Evolutionary conservation across 2,888 invertebrate species (phyloP), one percentile per base, ranked within the genome.

Genomic region (Brachyptera putata): DNA sequence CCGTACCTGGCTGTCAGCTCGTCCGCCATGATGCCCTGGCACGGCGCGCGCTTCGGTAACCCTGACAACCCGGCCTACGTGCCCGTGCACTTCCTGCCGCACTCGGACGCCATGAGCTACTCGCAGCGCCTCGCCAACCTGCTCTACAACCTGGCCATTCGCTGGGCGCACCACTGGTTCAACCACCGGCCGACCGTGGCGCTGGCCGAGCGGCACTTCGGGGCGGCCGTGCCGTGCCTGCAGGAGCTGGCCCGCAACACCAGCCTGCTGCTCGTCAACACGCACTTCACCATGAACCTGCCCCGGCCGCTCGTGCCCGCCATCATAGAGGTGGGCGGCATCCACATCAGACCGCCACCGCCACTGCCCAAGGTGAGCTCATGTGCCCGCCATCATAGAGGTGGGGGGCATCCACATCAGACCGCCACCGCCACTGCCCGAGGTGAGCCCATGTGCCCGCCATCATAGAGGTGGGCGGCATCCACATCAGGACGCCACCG

Each of bases 41-140:
- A 80, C 56, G 80, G 79, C 58, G 74, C 75, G 37, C 75, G 83
- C n/a, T 72, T 84, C 50, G 82, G 80, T 0, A 77, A 80, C 36
- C 82, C 82, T 0, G 76, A 78, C 61, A 80, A 83, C 65, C 81
- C 83, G 0, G 78, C 84, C 0, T 82, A 79, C 64, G 76, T 83
- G 0, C 79, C 84, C 0, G 22, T 57, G n/a, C 57, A 55, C 24
- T 62, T 84, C 60, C 61, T 79, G 39, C 80, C 76, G 1, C 41
- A 56, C 22, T 37, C 60, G 14, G 61, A 59, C 26, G 26, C 30
- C n/a, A 64, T 62, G 64, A 48, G 55, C 13, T 64, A 60, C 37
- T 22, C 14, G 1, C 53, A 64, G 26, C 18, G 64, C 3, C 25
- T 61, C 3, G 26, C 30, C 5, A 61, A 61, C 41, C 22, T 56